Evolutionary conservation across 2,113 vertebrate genomes (phyloP).

Genomic region (Holacanthus passer): DNA sequence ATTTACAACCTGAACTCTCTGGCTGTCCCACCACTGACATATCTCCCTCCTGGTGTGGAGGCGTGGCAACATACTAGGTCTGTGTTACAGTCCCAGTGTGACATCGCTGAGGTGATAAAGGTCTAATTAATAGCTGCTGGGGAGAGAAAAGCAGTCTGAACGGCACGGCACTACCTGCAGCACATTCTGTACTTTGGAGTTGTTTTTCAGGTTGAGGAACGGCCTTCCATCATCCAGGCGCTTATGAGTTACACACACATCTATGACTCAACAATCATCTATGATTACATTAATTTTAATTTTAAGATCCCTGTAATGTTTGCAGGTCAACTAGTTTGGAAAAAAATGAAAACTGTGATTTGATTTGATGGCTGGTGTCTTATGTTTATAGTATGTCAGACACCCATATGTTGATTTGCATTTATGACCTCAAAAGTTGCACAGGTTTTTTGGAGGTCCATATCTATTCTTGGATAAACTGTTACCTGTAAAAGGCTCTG

Average conservation of each 20-base stretch:
- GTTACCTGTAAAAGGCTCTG: neutral
- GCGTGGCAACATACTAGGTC: neutral
- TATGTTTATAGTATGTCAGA: too few species aligned
- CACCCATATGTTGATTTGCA: too few species aligned
- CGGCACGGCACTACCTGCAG: conserved; percentile 21
- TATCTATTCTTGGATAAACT: neutral
- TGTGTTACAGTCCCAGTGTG: conserved; percentile 8
- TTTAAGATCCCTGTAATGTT: neutral
- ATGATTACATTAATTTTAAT: too few species aligned
- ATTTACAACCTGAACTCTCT: conserved; percentile 13
- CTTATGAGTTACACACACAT: neutral
- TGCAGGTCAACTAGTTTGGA: neutral
- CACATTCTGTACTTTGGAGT: conserved; percentile 52
- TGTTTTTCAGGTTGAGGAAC: conserved; percentile 30
- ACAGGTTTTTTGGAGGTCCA: neutral
- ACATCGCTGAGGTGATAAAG: conserved; percentile 3
- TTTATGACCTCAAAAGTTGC: neutral
- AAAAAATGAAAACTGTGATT: neutral
- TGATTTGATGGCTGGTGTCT: too few species aligned
- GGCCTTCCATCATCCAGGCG: conserved; percentile 2
- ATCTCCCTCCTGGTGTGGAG: neutral
- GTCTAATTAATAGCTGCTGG: conserved; percentile 37
- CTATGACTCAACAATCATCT: neutral
- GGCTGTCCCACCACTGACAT: neutral
- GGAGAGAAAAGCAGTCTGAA: neutral